These are phyloP conservation scores for Xiphophorus maculatus DNA, from an alignment of 2,113 vertebrate species.

Conservation along the genomic window DNA sequence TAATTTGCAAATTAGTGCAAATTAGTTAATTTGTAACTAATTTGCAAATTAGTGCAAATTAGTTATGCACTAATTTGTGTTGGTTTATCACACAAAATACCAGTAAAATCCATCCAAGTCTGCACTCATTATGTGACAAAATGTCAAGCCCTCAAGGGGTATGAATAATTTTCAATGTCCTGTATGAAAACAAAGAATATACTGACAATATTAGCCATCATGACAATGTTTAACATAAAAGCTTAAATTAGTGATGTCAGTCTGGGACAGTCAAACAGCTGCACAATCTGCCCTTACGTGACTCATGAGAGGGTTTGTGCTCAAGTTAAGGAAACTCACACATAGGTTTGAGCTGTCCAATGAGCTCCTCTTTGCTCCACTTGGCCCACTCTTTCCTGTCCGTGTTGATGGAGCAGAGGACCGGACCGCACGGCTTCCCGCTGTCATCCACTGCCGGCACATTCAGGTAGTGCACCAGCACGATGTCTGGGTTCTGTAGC, in stretches of 20 bases:
- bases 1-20: too few species aligned
- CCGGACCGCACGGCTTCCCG: slow-evolving; percentile 95
- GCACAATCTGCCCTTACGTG: slow-evolving; percentile 24
- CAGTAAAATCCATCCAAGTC: neutral
- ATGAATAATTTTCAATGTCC: neutral
- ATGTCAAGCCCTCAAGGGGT: neutral
- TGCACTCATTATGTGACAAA: neutral
- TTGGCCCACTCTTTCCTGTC: slow-evolving; percentile 99
- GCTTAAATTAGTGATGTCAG: neutral
- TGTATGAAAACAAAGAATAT: neutral
- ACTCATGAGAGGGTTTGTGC: slow-evolving; percentile 35
- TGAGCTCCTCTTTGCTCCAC: slow-evolving; percentile 98
- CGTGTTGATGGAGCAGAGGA: slow-evolving; percentile 98
- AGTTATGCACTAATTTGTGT: neutral
- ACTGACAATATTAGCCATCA: too few species aligned
- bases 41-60: too few species aligned
- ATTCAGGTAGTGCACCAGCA: slow-evolving; percentile 98
- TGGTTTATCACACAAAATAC: neutral
- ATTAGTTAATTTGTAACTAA: too few species aligned
- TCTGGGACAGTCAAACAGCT: neutral
- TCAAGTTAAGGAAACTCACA: slow-evolving; percentile 85
- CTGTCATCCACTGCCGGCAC: slow-evolving; percentile 98
- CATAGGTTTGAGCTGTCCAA: slow-evolving; percentile 98
- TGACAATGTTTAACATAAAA: neutral
- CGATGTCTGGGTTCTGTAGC: slow-evolving; percentile 95